Conservation (phyloP, 1,140 invertebrate genomes). For the Drosophila erecta region DNA sequence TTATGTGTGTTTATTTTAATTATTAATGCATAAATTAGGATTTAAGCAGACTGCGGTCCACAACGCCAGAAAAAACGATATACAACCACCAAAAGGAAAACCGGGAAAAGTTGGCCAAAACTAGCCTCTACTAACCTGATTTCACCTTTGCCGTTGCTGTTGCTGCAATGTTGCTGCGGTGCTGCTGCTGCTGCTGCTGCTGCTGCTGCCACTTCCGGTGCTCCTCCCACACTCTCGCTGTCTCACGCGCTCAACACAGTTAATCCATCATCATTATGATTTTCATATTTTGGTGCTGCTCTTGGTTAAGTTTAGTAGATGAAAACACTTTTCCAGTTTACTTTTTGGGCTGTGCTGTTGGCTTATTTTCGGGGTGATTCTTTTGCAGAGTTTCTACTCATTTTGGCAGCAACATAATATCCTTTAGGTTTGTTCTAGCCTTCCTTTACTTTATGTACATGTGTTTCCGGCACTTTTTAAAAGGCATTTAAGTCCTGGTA, state of each 20-base stretch:
- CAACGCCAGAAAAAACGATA: conserved; percentile 22
- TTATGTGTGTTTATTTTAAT: conserved; percentile 46
- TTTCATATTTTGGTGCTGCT: conserved; percentile 46
- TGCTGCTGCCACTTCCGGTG: conserved; percentile 37
- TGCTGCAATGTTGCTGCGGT: conserved; percentile 35
- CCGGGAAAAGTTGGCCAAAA: conserved; percentile 3
- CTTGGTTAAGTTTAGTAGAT: conserved; percentile 17
- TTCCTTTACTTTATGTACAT: conserved; percentile 15
- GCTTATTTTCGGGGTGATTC: conserved; percentile 25
- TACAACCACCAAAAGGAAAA: conserved; percentile 17
- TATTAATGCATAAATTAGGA: conserved; percentile 74
- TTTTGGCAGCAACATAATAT: conserved; percentile 65
- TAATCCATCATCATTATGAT: conserved; percentile 79
- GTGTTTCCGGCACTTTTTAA: conserved; percentile 38
- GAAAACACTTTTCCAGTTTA: conserved; percentile 25
- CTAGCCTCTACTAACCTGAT: conserved; percentile 55
- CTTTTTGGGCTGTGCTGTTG: conserved; percentile 24
- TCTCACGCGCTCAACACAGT: conserved; percentile 45
- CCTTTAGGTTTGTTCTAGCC: conserved; percentile 20
- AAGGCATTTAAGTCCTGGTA: conserved; percentile 39
- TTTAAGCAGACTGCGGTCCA: conserved; percentile 55
- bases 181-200: conserved; percentile 17
- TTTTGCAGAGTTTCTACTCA: conserved; percentile 35
- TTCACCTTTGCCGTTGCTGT: conserved; percentile 26
- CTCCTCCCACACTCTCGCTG: conserved; percentile 20